Evolutionary conservation across 53 echinoderm and acorn worm species (phyloP), one percentile per base, ranked within the genome.

Genomic region (Hippasteria phrygiana): DNA sequence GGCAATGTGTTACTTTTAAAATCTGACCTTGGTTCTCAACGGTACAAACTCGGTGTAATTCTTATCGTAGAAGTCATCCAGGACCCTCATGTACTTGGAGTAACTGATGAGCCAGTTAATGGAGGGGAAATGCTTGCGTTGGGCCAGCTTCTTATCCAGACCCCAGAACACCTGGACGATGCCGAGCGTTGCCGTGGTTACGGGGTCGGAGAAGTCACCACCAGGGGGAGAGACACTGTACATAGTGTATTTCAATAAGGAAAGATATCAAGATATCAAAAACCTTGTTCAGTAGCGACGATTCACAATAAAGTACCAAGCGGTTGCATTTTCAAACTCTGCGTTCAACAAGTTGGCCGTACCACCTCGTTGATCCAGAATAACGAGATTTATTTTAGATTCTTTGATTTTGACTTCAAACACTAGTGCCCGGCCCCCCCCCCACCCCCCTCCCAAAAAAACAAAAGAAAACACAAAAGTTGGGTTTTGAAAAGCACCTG

Each of bases 151-250:
- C 92, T 99, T 99, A 55, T 99, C 99, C 82, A 99, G 78, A 43
- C 99, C 99, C 99, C 99, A 99, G 91, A 99, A 99, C 31, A 99
- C 99, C 88, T 99, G 99, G 2, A 99, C 99, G 75, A 99, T 99
- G 85, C 99, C 99, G 45, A 99, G 96, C 50, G 99, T 98, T 33
- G 99, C 99, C 6, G 99, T 94, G 37, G 99, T 99, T 32, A 99
- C 99, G 37, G 99, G 99, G 71, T 98, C 99, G 1, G 99, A 99
- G 92, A 99, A 96, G 80, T 99, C 99, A 91, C 99, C 99, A 77
- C 99, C 99, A 47, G 99, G 98, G 77, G 96, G 99, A 28, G 99
- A 99, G 31, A 99, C 99, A 84, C 97, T 97, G 90, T 8, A 59
- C 8, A 75, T 28, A 84, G 95, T 97, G 90, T 8, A 59, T 4